Conservation (phyloP, 2,888 invertebrate genomes). For the Drosophila macrospina region DNA sequence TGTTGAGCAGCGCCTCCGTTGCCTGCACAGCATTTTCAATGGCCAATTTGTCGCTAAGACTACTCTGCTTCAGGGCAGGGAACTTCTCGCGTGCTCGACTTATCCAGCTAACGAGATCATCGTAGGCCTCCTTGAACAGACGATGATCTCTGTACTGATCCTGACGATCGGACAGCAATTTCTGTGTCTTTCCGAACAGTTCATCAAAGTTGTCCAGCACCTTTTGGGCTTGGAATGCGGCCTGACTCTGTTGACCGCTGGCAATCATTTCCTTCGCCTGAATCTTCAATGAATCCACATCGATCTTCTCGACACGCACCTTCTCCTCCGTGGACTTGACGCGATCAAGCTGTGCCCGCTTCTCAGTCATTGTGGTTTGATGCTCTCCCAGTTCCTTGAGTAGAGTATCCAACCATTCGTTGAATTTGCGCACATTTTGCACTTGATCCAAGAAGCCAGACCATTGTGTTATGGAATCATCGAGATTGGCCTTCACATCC, state of each 20-base stretch:
- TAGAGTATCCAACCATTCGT: constrained; percentile 91
- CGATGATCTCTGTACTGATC: constrained; percentile 95
- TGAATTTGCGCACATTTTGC: constrained; percentile 92
- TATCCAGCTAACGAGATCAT: constrained; percentile 95
- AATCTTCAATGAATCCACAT: constrained; percentile 93
- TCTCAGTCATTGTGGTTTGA: constrained; percentile 94
- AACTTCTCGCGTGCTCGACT: constrained; percentile 94
- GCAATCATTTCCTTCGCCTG: constrained; percentile 94
- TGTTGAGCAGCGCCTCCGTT: constrained; percentile 93
- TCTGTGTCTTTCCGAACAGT: constrained; percentile 91
- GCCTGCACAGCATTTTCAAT: constrained; percentile 95
- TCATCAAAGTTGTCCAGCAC: constrained; percentile 93
- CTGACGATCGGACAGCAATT: constrained; percentile 91
- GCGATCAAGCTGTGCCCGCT: constrained; percentile 93
- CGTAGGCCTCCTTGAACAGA: constrained; percentile 95
- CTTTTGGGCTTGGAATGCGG: constrained; percentile 93
- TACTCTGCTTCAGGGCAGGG: constrained; percentile 93
- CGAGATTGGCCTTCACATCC: constrained; percentile 94
- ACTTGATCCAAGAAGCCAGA: constrained; percentile 95
- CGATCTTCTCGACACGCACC: constrained; percentile 94
- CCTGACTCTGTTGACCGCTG: constrained; percentile 93
- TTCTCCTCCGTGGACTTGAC: constrained; percentile 95
- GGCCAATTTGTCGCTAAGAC: constrained; percentile 93
- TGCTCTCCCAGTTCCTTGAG: constrained; percentile 90
- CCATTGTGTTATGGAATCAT: constrained; percentile 96